Evolutionary conservation across 2,888 invertebrate genomes (phyloP), one percentile per base, ranked within the genome.

Genomic region (Cheilosia urbana): DNA sequence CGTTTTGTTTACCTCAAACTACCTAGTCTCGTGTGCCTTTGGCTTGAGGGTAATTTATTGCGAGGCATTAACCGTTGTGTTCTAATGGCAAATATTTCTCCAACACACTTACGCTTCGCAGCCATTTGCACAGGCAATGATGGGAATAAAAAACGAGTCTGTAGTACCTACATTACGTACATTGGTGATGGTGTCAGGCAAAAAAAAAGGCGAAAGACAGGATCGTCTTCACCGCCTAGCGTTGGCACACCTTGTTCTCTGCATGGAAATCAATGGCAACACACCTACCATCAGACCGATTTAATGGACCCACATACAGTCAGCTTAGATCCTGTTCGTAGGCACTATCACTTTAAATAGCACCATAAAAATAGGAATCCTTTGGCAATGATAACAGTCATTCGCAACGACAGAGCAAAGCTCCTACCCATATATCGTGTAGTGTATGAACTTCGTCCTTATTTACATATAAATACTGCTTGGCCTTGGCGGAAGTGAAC

Each of bases 1-100:
- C 72, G 58, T 77, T 77, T 62, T 76, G 49, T 68, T 66, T 71
- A 71, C 65, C 53, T 66, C 75, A 80, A 75, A 75, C 75, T 75
- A 72, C 68, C 57, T 66, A 51, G 83, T 69, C 62, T 62, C 55
- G 55, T 83, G 83, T 84, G 83, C 73, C 75, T 76, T 79, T 75
- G 79, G 76, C 85, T 85, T 62, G 62, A 51, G 51, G 81, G 72
- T 76, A 85, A 85, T 85, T 85, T 85, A 85, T 85, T 76, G 77
- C 72, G 49, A 49, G 58, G 72, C 85, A 85, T 85, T 85, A 85
- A 72, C 72, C 57, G 76, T 53, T 77, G 58, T 72, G 63, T 81
- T 81, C 85, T 85, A 85, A 85, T 85, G 85, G 85, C 57, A 76
- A 62, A 76, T 47, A 19, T 76, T 72, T 85, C 72, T 80, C 62